Conservation (phyloP, 2,888 invertebrate genomes). For the Polydrusus cervinus region DNA sequence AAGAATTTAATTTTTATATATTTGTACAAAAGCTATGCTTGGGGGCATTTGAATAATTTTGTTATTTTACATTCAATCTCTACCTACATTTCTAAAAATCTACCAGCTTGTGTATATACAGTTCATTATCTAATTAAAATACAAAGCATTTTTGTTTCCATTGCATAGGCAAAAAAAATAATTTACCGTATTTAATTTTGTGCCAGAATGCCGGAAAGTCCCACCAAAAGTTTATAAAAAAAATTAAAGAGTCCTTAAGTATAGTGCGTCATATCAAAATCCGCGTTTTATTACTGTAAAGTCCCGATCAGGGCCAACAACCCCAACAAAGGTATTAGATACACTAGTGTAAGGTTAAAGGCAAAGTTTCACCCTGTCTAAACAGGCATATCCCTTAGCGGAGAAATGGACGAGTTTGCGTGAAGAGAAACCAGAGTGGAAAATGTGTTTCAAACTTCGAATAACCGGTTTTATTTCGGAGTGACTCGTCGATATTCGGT, state of each 20-base stretch:
- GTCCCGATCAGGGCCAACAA: conserved; percentile 28
- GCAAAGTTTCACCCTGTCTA: conserved; percentile 27
- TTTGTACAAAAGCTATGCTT: no score
- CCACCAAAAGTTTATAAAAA: not conserved
- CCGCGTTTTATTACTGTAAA: not conserved
- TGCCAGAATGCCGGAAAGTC: conserved; percentile 5
- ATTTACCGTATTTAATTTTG: conserved; percentile 2
- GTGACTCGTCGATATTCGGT: conserved; percentile 7
- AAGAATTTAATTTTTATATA: no score
- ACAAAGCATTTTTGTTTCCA: conserved; percentile 13
- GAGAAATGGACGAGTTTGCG: conserved; percentile 31
- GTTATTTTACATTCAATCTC: not conserved
- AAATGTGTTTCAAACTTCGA: conserved; percentile 23
- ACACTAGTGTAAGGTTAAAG: conserved; percentile 33
- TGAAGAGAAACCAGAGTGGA: conserved; percentile 14
- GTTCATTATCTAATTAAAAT: not conserved
- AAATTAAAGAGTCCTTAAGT: conserved; percentile 5
- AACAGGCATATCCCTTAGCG: conserved; percentile 4
- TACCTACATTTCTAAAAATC: conserved; percentile 7
- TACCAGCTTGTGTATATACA: not conserved
- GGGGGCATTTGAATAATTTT: no score
- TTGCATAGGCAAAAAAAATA: conserved; percentile 2
- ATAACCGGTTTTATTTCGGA: conserved; percentile 19
- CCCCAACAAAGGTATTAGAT: conserved; percentile 33
- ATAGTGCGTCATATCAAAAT: not conserved